A percentile compares a stretch with the other conserved stretches of the same genome.
These are phyloP conservation scores for Lycophotia porphyrea DNA, from an alignment of 2,888 invertebrate species.

Conservation along the genomic window DNA sequence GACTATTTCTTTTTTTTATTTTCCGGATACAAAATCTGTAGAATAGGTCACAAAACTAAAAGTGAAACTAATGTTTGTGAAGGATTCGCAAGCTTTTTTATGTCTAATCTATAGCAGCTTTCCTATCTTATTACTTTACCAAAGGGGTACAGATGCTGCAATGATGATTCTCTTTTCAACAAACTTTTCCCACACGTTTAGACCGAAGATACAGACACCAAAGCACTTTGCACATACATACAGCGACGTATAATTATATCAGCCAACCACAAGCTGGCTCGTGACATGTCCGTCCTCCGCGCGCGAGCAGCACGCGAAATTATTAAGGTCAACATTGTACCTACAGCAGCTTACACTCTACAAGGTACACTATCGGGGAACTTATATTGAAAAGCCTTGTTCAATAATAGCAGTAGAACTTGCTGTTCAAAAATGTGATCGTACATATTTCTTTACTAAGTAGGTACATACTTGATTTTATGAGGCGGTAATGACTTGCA, in stretches of 20 bases:
- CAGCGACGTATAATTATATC: conserved; percentile 57
- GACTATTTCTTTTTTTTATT: too few relatives aligned
- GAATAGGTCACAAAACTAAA: background rate
- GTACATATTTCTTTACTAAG: background rate
- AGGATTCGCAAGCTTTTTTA: background rate
- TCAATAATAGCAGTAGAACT: background rate
- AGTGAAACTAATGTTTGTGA: background rate
- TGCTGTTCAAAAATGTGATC: background rate
- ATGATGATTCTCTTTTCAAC: background rate
- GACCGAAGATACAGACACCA: conserved; percentile 10
- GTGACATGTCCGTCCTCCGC: conserved; percentile 79
- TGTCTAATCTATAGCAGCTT: background rate
- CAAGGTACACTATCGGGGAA: conserved; percentile 4
- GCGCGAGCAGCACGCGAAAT: conserved; percentile 66
- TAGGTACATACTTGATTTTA: background rate
- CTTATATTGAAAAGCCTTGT: background rate
- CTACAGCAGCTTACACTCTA: conserved; percentile 21
- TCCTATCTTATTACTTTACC: background rate
- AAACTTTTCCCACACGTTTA: conserved; percentile 26
- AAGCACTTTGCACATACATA: conserved; percentile 34
- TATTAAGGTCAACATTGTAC: conserved; percentile 65
- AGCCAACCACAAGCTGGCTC: conserved; percentile 64
- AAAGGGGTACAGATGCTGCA: background rate
- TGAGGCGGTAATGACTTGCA: too few relatives aligned
- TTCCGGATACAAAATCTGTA: too few relatives aligned